A percentile compares a stretch with the other conserved stretches of the same genome.
These are phyloP conservation scores for Callyntrura sp. DNA, from an alignment of 2,888 invertebrate species.

Conservation along the genomic window DNA sequence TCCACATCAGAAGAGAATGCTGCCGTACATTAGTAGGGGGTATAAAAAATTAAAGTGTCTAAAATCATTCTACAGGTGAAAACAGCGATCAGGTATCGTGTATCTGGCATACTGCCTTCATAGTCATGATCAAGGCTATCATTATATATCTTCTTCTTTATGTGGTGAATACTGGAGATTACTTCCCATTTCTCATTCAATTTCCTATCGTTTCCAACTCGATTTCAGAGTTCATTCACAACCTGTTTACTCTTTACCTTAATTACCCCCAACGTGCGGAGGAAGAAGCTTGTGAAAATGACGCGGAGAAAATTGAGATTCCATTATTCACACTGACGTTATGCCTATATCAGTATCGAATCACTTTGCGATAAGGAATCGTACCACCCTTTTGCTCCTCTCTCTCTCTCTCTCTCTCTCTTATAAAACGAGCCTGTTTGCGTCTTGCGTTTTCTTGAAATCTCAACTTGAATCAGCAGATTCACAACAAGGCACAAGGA, in stretches of 20 bases:
- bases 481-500: neutral
- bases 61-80: too few species aligned
- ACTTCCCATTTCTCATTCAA: neutral
- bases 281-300: neutral
- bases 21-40: too few species aligned
- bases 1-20: too few species aligned
- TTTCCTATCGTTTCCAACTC: neutral
- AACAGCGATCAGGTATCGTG: too few species aligned
- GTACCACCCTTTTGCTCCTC: too few species aligned
- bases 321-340: neutral
- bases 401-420: neutral
- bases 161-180: too few species aligned
- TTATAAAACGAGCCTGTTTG: neutral
- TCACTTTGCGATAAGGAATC: too few species aligned
- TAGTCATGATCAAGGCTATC: neutral
- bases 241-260: constrained; percentile 18
- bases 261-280: constrained; percentile 16
- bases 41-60: too few species aligned
- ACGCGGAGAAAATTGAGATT: neutral
- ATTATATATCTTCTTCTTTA: neutral
- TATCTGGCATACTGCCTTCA: too few species aligned
- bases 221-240: constrained; percentile 6
- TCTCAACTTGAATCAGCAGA: neutral
- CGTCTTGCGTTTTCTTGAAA: neutral
- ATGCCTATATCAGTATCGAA: neutral